These are phyloP conservation scores for Lamellibrachia columna DNA, from an alignment of 2,888 invertebrate species.

Conservation along the genomic window DNA sequence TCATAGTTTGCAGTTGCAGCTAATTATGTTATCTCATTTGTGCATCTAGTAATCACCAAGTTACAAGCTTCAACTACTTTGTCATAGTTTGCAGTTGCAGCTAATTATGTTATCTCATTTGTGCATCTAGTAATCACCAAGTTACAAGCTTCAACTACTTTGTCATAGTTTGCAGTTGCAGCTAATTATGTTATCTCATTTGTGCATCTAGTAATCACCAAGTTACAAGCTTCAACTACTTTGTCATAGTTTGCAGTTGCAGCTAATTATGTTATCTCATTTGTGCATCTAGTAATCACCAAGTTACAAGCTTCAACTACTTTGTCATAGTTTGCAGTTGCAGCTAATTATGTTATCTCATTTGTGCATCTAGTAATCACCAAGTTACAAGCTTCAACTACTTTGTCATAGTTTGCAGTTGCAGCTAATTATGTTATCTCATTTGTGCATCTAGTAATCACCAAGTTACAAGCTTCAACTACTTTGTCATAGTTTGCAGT, in stretches of 20 bases:
- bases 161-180: too few relatives aligned
- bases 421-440: not conserved
- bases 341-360: not conserved
- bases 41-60: not conserved
- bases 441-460: not conserved
- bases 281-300: not conserved
- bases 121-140: not conserved
- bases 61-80: not conserved
- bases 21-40: not conserved
- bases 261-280: not conserved
- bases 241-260: not conserved
- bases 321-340: not conserved
- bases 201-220: not conserved
- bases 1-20: too few relatives aligned
- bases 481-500: not conserved
- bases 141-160: not conserved
- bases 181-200: not conserved
- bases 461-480: not conserved
- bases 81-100: too few relatives aligned
- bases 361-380: not conserved
- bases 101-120: not conserved
- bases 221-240: not conserved
- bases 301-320: not conserved
- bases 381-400: not conserved
- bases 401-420: not conserved